These are phyloP conservation scores for Burhinus oedicnemus DNA, from an alignment of 2,113 vertebrate species.

Conservation along the genomic window DNA sequence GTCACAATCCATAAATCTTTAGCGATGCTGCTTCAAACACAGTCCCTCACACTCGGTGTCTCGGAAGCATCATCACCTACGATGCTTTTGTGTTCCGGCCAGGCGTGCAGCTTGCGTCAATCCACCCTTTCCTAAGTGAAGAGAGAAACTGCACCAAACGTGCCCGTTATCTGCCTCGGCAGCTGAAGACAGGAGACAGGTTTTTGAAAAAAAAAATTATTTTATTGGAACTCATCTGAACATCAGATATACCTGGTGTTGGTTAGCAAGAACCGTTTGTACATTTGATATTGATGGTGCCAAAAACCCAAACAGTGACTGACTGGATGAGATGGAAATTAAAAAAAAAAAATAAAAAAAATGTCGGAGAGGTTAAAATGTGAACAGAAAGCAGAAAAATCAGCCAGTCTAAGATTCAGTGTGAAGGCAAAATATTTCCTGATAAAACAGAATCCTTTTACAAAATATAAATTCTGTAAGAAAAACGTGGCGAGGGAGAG, in stretches of 20 bases:
- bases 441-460: slow-evolving; percentile 79
- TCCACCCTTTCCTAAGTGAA: neutral
- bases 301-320: slow-evolving; percentile 82
- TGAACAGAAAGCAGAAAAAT: slow-evolving; percentile 20
- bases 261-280: slow-evolving; percentile 89
- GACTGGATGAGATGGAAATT: slow-evolving; percentile 73
- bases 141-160: neutral
- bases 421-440: slow-evolving; percentile 73
- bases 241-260: slow-evolving; percentile 92
- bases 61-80: rapidly evolving
- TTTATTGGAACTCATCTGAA: slow-evolving; percentile 93
- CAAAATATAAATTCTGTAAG: slow-evolving; percentile 78
- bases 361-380: slow-evolving; percentile 27
- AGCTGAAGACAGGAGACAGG: slow-evolving; percentile 63
- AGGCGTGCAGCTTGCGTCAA: no score
- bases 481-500: slow-evolving; percentile 60
- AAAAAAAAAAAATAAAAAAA: slow-evolving; percentile 36
- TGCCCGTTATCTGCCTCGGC: neutral
- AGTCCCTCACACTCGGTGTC: rapidly evolving
- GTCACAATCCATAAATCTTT: neutral
- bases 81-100: rapidly evolving
- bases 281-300: slow-evolving; percentile 88
- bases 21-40: neutral
- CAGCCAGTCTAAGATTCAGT: slow-evolving; percentile 71
- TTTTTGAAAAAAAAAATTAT: slow-evolving; percentile 81